These are phyloP conservation scores for Andrena bucephala DNA, from an alignment of 2,888 invertebrate genomes.

Conservation along the genomic window DNA sequence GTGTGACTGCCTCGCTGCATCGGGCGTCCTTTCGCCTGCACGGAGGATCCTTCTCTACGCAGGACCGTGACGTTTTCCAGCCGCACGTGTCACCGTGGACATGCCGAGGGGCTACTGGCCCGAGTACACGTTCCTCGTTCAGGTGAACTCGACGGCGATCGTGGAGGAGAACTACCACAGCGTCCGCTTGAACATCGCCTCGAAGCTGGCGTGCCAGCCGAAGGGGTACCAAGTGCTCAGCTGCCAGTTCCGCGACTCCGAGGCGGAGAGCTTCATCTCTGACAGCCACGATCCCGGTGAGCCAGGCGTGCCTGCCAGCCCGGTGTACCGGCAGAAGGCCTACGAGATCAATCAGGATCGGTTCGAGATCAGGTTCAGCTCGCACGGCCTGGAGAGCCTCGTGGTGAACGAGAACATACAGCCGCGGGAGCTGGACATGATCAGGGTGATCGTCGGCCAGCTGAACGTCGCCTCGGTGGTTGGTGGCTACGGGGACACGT, in stretches of 20 bases:
- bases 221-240: conserved; percentile 44
- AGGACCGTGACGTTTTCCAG: conserved; percentile 42
- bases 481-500: conserved; percentile 56
- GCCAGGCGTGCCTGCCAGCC: conserved; percentile 8
- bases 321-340: conserved; percentile 49
- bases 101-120: conserved; percentile 74
- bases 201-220: conserved; percentile 71
- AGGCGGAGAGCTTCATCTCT: conserved; percentile 73
- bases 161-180: conserved; percentile 60
- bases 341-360: conserved; percentile 67
- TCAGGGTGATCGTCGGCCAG: conserved; percentile 69
- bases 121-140: conserved; percentile 75
- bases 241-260: conserved; percentile 66
- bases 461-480: conserved; percentile 70
- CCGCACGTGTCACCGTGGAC: conserved; percentile 55
- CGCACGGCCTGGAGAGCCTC: conserved; percentile 69
- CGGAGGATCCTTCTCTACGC: neutral
- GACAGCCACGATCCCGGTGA: conserved; percentile 33
- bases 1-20: neutral
- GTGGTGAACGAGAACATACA: conserved; percentile 69
- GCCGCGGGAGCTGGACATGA: conserved; percentile 69
- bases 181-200: conserved; percentile 63
- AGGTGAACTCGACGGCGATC: conserved; percentile 75
- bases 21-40: neutral
- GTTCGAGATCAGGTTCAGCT: conserved; percentile 74